Percentiles rank a stretch among this genome's conserved stretches.
phyloP scores from a whole-genome alignment of 35 echinoderm and acorn worm genomes.

The Apostichopus japonicus region DNA sequence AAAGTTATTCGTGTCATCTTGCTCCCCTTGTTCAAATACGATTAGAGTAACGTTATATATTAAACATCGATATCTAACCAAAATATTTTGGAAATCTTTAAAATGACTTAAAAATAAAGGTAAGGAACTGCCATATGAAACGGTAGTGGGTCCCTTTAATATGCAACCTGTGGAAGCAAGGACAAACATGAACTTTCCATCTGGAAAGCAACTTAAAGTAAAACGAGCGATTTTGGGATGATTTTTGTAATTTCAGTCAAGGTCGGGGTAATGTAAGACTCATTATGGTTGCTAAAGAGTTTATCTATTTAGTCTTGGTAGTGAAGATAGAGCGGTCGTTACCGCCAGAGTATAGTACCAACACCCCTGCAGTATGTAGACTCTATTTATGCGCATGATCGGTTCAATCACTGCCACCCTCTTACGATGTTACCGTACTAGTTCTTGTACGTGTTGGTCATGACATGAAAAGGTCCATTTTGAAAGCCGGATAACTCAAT shows the following conservation, averaged over 20 bases:
- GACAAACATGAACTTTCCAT: not conserved
- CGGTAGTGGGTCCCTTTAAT: not conserved
- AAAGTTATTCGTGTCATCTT: too few species aligned
- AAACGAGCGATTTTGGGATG: not conserved
- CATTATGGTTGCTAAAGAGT: not conserved
- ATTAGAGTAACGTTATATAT: too few species aligned
- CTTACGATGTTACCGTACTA: not conserved
- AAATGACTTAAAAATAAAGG: too few species aligned
- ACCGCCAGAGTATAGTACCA: not conserved
- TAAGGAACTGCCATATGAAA: too few species aligned
- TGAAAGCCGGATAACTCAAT: too few species aligned
- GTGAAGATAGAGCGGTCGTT: not conserved
- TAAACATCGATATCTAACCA: too few species aligned
- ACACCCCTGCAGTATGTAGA: too few species aligned
- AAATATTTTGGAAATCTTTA: too few species aligned
- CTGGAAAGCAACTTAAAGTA: not conserved
- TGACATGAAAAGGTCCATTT: too few species aligned
- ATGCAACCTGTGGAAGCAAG: not conserved
- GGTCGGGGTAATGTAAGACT: not conserved
- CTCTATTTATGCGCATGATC: not conserved
- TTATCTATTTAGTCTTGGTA: not conserved
- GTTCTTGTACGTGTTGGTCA: too few species aligned
- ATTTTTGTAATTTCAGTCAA: conserved; percentile 1
- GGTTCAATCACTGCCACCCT: not conserved
- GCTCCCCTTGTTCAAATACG: too few species aligned